Conservation (phyloP, 1,140 invertebrate species). For the Latrodectus geometricus region DNA sequence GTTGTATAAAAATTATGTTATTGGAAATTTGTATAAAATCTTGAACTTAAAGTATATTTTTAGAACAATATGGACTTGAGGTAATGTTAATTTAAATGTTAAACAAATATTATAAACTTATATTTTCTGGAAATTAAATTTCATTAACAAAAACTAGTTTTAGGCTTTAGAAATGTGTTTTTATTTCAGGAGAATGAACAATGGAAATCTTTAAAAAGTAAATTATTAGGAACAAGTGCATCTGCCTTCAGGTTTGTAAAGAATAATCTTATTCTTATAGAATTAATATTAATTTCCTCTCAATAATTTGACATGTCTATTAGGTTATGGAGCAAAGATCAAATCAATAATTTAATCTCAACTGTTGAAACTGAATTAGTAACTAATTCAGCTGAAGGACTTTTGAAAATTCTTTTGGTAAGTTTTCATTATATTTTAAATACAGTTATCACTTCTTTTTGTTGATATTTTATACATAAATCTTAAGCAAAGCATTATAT, state of each 20-base stretch:
- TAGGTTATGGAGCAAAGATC: slow-evolving; percentile 35
- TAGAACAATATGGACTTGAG: too few relatives aligned
- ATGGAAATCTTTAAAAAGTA: slow-evolving; percentile 49
- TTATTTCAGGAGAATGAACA: slow-evolving; percentile 36
- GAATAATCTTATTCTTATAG: neutral
- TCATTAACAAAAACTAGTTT: too few relatives aligned
- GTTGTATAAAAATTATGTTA: too few relatives aligned
- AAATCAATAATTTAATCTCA: slow-evolving; percentile 16
- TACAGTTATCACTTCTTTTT: too few relatives aligned
- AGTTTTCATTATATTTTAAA: slow-evolving; percentile 1
- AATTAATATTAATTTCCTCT: neutral
- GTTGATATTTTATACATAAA: too few relatives aligned
- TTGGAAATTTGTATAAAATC: too few relatives aligned
- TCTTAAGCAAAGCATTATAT: too few relatives aligned
- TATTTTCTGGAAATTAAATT: too few relatives aligned
- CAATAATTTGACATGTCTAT: neutral
- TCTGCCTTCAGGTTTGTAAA: slow-evolving; percentile 38
- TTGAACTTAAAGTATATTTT: too few relatives aligned
- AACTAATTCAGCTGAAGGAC: slow-evolving; percentile 21
- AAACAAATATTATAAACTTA: too few relatives aligned
- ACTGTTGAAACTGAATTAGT: slow-evolving; percentile 19
- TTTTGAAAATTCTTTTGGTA: slow-evolving; percentile 47
- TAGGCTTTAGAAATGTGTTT: too few relatives aligned
- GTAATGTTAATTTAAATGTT: too few relatives aligned
- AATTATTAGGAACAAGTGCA: slow-evolving; percentile 23